Conservation (phyloP, 2,797 vertebrate species). For the Ataeniobius toweri region DNA sequence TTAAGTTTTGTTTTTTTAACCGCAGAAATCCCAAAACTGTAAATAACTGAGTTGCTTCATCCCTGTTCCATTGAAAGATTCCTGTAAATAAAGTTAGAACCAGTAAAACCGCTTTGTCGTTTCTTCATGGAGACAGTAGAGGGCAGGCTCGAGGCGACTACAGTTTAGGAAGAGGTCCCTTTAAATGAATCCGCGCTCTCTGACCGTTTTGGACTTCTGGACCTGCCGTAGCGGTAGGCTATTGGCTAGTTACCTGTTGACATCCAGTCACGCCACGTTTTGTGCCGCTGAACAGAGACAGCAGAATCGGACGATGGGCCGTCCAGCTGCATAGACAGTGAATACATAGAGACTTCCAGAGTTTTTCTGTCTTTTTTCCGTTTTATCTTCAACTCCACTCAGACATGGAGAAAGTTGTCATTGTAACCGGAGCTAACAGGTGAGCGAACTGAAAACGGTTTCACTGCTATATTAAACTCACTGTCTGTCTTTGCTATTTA, state of each 20-base stretch:
- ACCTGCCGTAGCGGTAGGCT: conserved; percentile 49
- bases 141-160: neutral
- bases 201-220: conserved; percentile 7
- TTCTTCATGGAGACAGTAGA: neutral
- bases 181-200: conserved; percentile 16
- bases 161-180: neutral
- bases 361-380: neutral
- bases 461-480: neutral
- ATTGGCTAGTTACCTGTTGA: conserved; percentile 66
- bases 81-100: neutral
- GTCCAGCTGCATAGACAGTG: neutral
- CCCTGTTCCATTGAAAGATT: neutral
- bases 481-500: neutral
- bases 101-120: neutral
- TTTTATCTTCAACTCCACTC: neutral
- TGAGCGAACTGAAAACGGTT: conserved; percentile 41
- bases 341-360: accelerated
- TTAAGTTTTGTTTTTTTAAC: conserved; percentile 21
- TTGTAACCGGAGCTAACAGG: conserved; percentile 93
- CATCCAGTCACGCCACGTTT: conserved; percentile 69
- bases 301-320: conserved; percentile 50
- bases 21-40: conserved; percentile 5
- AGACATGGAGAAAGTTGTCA: conserved; percentile 80
- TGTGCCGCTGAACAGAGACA: conserved; percentile 44
- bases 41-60: conserved; percentile 20